Percentiles rank a stretch among this genome's conserved stretches.
Evolutionary conservation across 2,888 invertebrate genomes (phyloP).

Genomic region (Tetrapedia diversipes): DNA sequence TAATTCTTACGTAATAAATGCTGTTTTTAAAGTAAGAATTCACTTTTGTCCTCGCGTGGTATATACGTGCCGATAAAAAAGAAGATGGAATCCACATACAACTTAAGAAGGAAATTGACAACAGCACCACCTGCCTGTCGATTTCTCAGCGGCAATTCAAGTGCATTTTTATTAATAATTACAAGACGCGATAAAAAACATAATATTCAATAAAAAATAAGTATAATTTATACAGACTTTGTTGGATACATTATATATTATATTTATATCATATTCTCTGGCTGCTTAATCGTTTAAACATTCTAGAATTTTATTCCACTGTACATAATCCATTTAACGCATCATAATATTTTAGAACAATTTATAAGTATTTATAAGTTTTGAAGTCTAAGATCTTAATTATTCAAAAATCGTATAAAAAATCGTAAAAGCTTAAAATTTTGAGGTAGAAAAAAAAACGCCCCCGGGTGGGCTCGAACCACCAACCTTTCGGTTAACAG

Average conservation of each 20-base stretch:
- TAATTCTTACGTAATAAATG: slow-evolving; percentile 71
- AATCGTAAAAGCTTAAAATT: too few relatives aligned
- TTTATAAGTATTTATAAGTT: too few relatives aligned
- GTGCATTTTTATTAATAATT: too few relatives aligned
- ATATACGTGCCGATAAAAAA: slow-evolving; percentile 54
- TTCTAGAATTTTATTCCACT: too few relatives aligned
- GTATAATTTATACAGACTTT: too few relatives aligned
- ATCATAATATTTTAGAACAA: too few relatives aligned
- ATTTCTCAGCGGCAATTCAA: slow-evolving; percentile 2
- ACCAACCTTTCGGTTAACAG: slow-evolving; percentile 99
- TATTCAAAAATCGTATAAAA: too few relatives aligned
- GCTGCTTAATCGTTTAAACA: too few relatives aligned
- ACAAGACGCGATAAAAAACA: too few relatives aligned
- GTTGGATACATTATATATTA: background rate
- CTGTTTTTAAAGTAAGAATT: slow-evolving; percentile 44
- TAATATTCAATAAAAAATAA: too few relatives aligned
- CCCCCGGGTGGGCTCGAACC: slow-evolving; percentile 99
- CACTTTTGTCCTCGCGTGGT: slow-evolving; percentile 61
- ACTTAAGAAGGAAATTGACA: slow-evolving; percentile 16
- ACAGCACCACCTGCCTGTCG: slow-evolving; percentile 17
- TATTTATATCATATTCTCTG: background rate
- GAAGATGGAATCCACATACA: slow-evolving; percentile 38
- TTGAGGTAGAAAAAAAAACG: slow-evolving; percentile 82
- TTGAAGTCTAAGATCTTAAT: too few relatives aligned
- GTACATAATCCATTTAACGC: too few relatives aligned